Evolutionary conservation across 64 coral and sea anemone genomes (phyloP).

Genomic region (Anthopleura sola): DNA sequence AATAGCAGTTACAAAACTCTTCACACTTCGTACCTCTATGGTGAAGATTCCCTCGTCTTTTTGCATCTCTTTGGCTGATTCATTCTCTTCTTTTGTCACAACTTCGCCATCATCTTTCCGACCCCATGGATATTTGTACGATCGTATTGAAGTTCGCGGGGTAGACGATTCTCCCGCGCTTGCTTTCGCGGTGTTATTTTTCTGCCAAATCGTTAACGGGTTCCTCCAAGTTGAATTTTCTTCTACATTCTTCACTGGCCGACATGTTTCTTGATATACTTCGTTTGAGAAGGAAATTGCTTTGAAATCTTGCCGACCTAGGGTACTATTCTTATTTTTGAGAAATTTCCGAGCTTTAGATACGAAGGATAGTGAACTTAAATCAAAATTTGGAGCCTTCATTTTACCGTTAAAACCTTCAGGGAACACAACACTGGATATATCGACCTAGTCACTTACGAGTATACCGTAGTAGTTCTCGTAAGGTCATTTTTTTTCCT

Average conservation of each 20-base stretch:
- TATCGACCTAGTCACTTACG: neutral
- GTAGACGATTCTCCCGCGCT: neutral
- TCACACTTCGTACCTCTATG: neutral
- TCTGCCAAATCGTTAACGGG: neutral
- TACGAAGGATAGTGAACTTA: slow-evolving; percentile 4
- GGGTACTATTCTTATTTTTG: neutral
- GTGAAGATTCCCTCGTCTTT: slow-evolving; percentile 19
- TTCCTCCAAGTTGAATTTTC: neutral
- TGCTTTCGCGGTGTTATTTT: neutral
- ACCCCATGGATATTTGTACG: neutral
- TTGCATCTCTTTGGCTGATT: neutral
- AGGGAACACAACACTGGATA: neutral
- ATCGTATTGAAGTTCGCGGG: slow-evolving; percentile 9
- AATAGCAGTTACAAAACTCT: neutral
- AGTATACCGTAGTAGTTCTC: neutral
- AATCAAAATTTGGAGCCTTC: slow-evolving; percentile 11
- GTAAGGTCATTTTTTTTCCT: neutral
- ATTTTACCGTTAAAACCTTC: neutral
- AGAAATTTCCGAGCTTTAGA: slow-evolving; percentile 13
- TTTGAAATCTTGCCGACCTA: neutral
- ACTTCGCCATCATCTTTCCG: neutral
- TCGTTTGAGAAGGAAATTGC: slow-evolving; percentile 1
- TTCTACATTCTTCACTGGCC: neutral
- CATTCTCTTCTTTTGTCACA: neutral
- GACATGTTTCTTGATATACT: slow-evolving; percentile 12